phyloP scores from a whole-genome alignment of 2,113 vertebrate species.

The Panthera tigris region DNA sequence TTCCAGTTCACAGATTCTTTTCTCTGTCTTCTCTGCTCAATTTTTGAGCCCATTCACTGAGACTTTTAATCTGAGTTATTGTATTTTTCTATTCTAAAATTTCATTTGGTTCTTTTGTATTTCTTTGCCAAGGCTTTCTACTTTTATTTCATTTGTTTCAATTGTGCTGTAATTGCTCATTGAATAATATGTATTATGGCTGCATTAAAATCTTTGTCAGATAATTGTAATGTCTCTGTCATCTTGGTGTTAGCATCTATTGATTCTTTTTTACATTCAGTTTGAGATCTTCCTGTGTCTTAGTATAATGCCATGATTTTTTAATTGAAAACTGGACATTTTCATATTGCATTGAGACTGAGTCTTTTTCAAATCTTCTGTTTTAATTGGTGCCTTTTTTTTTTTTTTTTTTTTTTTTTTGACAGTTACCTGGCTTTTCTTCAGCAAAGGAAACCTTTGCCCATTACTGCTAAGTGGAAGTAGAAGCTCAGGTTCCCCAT shows the following conservation, averaged over 20 bases:
- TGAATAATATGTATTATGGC: neutral
- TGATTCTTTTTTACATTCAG: neutral
- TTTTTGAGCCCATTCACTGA: neutral
- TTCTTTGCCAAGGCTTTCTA: neutral
- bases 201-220: neutral
- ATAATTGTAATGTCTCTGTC: neutral
- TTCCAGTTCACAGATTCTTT: neutral
- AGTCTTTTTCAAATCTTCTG: neutral
- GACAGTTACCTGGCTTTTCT: neutral
- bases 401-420: neutral
- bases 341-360: neutral
- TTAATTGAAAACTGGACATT: neutral
- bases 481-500: neutral
- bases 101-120: neutral
- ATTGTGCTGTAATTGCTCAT: neutral
- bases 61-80: neutral
- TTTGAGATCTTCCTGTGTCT: neutral
- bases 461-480: neutral
- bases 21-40: neutral
- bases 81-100: slow-evolving; percentile 8
- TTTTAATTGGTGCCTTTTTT: neutral
- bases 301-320: neutral
- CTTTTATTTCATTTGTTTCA: neutral
- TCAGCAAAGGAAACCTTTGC: neutral
- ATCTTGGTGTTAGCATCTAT: neutral